Base-by-base conservation (phyloP, 2,888 invertebrate species). In the Patella ulyssiponensis region DNA sequence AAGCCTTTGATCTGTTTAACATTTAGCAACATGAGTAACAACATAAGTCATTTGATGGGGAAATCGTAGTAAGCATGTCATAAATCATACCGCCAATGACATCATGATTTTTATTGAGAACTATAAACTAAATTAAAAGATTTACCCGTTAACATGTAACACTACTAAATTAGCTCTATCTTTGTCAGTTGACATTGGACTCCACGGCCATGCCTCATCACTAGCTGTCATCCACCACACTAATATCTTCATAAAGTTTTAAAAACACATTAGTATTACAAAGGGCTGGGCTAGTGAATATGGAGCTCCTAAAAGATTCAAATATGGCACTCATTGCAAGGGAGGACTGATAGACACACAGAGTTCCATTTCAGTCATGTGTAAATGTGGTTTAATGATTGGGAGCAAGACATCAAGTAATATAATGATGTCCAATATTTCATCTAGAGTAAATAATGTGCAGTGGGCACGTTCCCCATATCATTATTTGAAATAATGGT, bases 201-300 rank as follows among this genome's bases (percentile, higher is more conserved):
- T 95, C 98, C 98, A 98, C 0, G 98, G 97, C 87, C 96, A 97
- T 0, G 97, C 96, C 90, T 97, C 97, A 81, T 96, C 95, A 83
- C 95, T 94, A 14, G 95, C 94, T 64, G 95, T 94, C 85, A 95
- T 94, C 92, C 97, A 97, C 97, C 97, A 98, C 70, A 97, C 94
- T 44, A 96, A 93, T 71, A 96, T 93, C 91, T 93, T 74, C 86
- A 81, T 81, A 44, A 72, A 54, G 52, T 88, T 79, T 73, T 15
- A 70, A 75, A 44, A 9, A 44, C 9, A 44, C 69, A 15, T 33
- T n/a, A 44, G 3, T 44, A 58, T n/a, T 44, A 14, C 69, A 3
- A 20, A 14, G 0, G 17, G n/a, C n/a, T n/a, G n/a, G n/a, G n/a
- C n/a, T n/a, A n/a, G n/a, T n/a, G n/a, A n/a, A n/a, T n/a, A n/a